Percentiles rank a stretch among this genome's conserved stretches.
phyloP scores from a whole-genome alignment of 1,140 invertebrate genomes.

The Maconellicoccus hirsutus region DNA sequence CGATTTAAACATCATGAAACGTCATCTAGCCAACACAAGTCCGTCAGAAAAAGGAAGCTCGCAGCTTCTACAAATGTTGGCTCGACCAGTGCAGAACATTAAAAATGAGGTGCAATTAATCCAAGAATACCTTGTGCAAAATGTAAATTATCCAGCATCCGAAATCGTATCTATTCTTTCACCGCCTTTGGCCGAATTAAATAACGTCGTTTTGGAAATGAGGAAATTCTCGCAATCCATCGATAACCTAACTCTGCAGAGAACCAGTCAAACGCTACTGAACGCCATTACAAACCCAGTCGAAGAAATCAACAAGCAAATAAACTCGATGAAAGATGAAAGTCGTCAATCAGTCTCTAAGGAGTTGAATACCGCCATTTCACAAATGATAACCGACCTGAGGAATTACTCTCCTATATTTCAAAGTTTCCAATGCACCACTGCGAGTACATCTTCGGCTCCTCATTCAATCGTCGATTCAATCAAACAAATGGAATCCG shows the following conservation, averaged over 20 bases:
- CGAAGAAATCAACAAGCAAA: constrained; percentile 45
- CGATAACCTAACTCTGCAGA: constrained; percentile 24
- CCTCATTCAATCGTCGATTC: neutral
- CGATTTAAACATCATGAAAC: constrained; percentile 40
- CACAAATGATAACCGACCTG: neutral
- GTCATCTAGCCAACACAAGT: constrained; percentile 23
- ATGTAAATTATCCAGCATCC: neutral
- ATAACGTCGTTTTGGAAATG: constrained; percentile 28
- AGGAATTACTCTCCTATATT: neutral
- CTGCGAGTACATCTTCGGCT: neutral
- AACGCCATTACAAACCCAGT: constrained; percentile 34
- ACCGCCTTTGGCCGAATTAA: constrained; percentile 35
- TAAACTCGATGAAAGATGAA: constrained; percentile 48
- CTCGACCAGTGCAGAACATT: neutral
- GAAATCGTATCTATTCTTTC: constrained; percentile 43
- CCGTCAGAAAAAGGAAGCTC: neutral
- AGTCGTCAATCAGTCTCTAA: neutral
- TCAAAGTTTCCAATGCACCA: neutral
- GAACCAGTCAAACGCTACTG: constrained; percentile 29
- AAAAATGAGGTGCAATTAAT: neutral
- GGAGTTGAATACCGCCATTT: neutral
- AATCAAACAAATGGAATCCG: neutral
- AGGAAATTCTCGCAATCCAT: neutral
- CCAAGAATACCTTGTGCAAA: neutral
- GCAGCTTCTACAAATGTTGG: neutral